phyloP scores from a whole-genome alignment of 2,113 vertebrate genomes.

The Clarias magur region DNA sequence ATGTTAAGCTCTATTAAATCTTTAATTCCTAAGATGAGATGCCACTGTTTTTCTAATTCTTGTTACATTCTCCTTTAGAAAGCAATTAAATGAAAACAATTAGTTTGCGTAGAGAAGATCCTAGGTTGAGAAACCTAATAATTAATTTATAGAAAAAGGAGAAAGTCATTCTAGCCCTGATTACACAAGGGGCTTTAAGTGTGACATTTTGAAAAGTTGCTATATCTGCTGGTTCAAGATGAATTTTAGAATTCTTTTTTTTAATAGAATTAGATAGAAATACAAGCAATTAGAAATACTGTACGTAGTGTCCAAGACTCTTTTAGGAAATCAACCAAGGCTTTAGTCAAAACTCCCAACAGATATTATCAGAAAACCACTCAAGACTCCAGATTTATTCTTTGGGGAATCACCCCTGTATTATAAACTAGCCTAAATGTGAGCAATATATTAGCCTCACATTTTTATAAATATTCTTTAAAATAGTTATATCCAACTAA shows the following conservation, averaged over 20 bases:
- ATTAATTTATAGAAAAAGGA: not conserved
- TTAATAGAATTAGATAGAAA: not conserved
- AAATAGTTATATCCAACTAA: too few species aligned
- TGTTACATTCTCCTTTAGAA: not conserved
- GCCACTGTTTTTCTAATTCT: not conserved
- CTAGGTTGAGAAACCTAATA: not conserved
- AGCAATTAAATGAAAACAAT: not conserved
- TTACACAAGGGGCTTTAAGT: not conserved
- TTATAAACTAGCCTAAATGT: too few species aligned
- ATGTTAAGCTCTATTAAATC: not conserved
- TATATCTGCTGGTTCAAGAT: not conserved
- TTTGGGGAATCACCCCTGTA: too few species aligned
- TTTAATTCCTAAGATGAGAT: not conserved
- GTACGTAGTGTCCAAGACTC: not conserved
- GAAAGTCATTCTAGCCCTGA: not conserved
- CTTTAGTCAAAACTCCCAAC: too few species aligned
- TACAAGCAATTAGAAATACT: too few species aligned
- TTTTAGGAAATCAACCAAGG: too few species aligned
- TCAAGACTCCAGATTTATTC: not conserved
- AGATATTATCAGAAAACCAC: too few species aligned
- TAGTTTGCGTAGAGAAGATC: not conserved
- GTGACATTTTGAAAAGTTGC: too few species aligned
- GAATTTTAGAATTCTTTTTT: not conserved
- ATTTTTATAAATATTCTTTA: too few species aligned
- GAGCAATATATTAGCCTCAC: too few species aligned